phyloP scores from a whole-genome alignment of 2,113 vertebrate genomes.

The Nannospalax galili region DNA sequence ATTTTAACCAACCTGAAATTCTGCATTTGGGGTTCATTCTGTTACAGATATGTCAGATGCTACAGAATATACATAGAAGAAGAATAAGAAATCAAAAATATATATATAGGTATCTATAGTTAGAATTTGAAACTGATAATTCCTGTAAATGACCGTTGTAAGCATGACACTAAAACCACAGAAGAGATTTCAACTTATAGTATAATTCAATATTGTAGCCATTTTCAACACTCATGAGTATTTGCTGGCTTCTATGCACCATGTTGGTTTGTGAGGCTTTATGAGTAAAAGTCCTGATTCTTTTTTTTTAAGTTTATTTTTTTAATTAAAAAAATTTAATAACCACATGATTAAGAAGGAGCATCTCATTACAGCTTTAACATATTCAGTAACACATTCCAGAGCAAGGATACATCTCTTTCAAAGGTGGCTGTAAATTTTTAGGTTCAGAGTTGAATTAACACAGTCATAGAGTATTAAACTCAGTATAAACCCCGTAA shows the following conservation, averaged over 20 bases:
- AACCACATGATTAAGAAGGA: too few species aligned
- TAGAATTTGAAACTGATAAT: conserved; percentile 28
- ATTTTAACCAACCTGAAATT: not conserved
- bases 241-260: not conserved
- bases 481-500: too few species aligned
- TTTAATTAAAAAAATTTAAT: too few species aligned
- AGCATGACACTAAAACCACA: not conserved
- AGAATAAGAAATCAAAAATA: not conserved
- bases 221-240: not conserved
- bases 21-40: not conserved
- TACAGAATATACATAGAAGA: not conserved
- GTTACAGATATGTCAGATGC: not conserved
- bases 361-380: too few species aligned
- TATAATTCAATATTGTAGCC: not conserved
- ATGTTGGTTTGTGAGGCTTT: not conserved
- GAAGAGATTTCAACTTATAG: not conserved
- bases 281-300: not conserved
- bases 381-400: too few species aligned
- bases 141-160: not conserved
- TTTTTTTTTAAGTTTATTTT: too few species aligned
- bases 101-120: not conserved
- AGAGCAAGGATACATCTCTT: too few species aligned
- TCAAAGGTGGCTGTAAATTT: too few species aligned
- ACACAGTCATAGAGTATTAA: too few species aligned
- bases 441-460: too few species aligned